Evolutionary conservation across 2,797 vertebrate species (phyloP), one percentile per base, ranked within the genome.

Genomic region (Antennarius maculatus): DNA sequence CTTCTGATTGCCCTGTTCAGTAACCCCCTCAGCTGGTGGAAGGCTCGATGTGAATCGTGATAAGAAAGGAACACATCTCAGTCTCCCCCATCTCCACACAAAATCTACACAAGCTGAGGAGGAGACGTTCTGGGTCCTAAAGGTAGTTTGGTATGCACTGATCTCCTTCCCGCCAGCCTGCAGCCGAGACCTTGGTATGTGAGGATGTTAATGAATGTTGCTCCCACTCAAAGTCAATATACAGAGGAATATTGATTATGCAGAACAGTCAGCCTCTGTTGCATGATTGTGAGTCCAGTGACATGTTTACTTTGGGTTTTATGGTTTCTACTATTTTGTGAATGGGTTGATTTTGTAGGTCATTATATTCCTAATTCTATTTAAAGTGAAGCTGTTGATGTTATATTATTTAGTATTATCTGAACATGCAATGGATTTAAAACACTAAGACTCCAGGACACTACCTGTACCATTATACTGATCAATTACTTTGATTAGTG

Each of bases 71-170:
- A 81, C 86, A 78, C 86, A 84, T 87, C 90, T 86, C 85, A 76
- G 79, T 79, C 85, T 83, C 79, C 82, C 83, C 83, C 82, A 63
- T 72, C 68, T 79, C 73, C 63, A 69, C 77, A 78, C 67, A 67
- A 85, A 87, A 90, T 92, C 90, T 91, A 91, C 91, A 91, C 90
- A 93, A 88, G 84, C 77, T 86, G 82, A 65, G 73, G 78, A 76
- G 78, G 60, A 78, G 61, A 69, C 57, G 17, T 65, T 45, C 90
- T 81, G 90, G 90, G 90, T 91, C 89, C 90, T 91, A 91, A 27
- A 90, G 90, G 53, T 13, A 71, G 86, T 53, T 61, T 63, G 14
- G 41, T 82, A 41, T 70, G 43, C 29, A 37, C 29, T 9, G 27
- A 78, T 39, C 16, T 10, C 15, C 13, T 4, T 54, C 54, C 64